These are phyloP conservation scores for Parotia lawesii DNA, from an alignment of 2,113 vertebrate genomes.

Conservation along the genomic window DNA sequence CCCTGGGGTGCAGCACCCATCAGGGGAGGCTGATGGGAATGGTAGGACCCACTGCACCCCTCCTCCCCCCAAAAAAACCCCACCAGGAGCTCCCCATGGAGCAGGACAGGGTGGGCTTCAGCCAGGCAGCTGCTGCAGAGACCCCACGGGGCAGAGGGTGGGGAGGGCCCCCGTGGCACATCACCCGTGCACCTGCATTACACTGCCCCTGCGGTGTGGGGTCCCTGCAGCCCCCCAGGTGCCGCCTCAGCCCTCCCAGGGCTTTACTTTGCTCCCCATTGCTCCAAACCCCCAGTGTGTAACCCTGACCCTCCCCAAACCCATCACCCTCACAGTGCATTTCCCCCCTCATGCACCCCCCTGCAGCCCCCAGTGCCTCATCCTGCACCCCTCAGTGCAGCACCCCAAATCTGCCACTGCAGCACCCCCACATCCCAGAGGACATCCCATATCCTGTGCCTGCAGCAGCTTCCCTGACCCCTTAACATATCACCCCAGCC, in stretches of 20 bases:
- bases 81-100: background rate
- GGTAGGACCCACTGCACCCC: background rate
- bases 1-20: background rate
- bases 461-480: background rate
- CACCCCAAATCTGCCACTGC: background rate
- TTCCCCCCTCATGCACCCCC: background rate
- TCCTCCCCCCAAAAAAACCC: background rate
- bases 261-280: no score
- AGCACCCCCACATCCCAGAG: background rate
- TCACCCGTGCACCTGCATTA: background rate
- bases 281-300: background rate
- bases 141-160: background rate
- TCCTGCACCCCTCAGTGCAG: background rate
- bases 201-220: accelerated
- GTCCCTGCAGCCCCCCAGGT: background rate
- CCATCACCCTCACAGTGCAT: background rate
- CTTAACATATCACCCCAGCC: background rate
- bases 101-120: background rate
- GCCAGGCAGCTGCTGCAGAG: background rate
- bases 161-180: no score
- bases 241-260: background rate
- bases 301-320: background rate
- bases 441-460: background rate
- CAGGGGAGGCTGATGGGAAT: background rate
- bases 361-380: background rate